A percentile compares a stretch with the other conserved stretches of the same genome.
Conservation (phyloP, 2,113 vertebrate genomes). For the Acrocephalus arundinaceus region DNA sequence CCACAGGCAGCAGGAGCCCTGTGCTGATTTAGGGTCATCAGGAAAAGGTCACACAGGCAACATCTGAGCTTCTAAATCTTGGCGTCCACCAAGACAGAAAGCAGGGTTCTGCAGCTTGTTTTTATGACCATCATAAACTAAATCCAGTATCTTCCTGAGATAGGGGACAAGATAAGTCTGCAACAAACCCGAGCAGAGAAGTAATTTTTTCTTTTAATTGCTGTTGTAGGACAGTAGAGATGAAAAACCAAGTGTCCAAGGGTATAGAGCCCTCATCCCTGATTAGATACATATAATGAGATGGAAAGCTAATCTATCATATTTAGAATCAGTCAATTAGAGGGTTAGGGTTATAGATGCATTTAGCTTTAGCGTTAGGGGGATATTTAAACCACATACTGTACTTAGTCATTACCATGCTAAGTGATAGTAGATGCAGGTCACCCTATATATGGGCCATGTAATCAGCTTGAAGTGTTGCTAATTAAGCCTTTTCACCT, state of each 20-base stretch:
- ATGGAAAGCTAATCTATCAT: constrained; percentile 65
- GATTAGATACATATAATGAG: constrained; percentile 57
- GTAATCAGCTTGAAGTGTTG: constrained; percentile 56
- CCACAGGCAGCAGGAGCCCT: background rate
- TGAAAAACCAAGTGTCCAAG: constrained; percentile 3
- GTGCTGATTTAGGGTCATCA: background rate
- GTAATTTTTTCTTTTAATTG: constrained; percentile 12
- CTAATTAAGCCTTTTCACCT: constrained; percentile 54
- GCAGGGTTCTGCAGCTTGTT: background rate
- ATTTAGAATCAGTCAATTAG: constrained; percentile 65
- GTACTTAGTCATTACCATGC: constrained; percentile 49
- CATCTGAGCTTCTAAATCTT: background rate
- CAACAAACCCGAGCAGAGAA: background rate
- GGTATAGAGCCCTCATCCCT: background rate
- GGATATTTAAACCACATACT: constrained; percentile 53
- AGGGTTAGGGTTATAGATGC: constrained; percentile 31
- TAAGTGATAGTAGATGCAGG: constrained; percentile 61
- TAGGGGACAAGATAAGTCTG: background rate
- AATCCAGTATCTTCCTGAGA: background rate
- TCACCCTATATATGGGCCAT: constrained; percentile 46
- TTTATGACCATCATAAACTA: background rate
- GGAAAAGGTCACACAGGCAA: background rate
- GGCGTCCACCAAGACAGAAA: background rate
- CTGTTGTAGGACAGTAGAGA: background rate
- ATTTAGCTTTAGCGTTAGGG: constrained; percentile 38